Evolutionary conservation across 2,888 invertebrate species (phyloP).

Genomic region (Synergus umbraculus): DNA sequence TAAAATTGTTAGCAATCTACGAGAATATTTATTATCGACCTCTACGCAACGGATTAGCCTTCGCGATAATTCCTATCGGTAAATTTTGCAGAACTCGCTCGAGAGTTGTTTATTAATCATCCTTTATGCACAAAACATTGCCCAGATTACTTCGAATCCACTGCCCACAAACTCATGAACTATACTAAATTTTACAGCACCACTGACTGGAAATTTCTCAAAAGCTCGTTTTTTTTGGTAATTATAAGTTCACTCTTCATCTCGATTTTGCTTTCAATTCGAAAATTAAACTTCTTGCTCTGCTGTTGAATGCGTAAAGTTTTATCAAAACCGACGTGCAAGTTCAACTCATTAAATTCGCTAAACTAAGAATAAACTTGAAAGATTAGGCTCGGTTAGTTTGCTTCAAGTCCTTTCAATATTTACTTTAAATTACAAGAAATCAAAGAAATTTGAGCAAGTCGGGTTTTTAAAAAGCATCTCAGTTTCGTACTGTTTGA

Average conservation of each 20-base stretch:
- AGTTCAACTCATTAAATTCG: no score
- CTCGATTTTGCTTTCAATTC: not conserved
- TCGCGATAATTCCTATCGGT: conserved; percentile 58
- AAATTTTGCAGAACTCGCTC: conserved; percentile 59
- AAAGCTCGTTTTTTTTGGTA: conserved; percentile 43
- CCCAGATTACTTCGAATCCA: conserved; percentile 58
- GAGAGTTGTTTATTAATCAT: conserved; percentile 67
- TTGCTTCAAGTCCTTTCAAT: no score
- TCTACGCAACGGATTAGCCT: conserved; percentile 49
- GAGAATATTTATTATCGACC: conserved; percentile 42
- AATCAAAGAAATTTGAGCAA: no score
- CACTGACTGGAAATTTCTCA: conserved; percentile 51
- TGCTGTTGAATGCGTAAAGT: not conserved
- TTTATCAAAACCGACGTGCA: not conserved
- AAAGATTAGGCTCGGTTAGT: no score
- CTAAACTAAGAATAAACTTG: no score
- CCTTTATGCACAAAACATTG: conserved; percentile 61
- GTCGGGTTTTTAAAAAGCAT: no score
- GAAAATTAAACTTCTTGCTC: not conserved
- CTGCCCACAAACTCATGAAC: conserved; percentile 48
- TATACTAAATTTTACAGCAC: conserved; percentile 59
- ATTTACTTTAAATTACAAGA: no score
- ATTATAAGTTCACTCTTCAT: conserved; percentile 7
- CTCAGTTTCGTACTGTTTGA: no score
- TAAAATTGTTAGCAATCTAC: conserved; percentile 24